Conservation (phyloP, 2,888 invertebrate genomes). For the Plusia festucae region DNA sequence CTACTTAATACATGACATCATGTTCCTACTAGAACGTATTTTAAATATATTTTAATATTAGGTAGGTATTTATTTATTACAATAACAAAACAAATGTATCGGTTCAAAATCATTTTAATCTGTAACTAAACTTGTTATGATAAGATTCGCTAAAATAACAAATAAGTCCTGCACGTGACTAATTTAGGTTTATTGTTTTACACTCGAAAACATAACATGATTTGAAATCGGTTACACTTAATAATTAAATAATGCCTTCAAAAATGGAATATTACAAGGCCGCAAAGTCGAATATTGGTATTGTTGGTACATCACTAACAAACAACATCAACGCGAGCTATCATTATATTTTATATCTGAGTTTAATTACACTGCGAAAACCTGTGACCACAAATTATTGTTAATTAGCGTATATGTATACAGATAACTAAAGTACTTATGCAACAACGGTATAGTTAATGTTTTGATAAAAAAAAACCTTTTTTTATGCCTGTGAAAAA, state of each 20-base stretch:
- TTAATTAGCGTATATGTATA: neutral
- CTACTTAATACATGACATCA: no score
- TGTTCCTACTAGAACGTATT: no score
- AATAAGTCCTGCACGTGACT: neutral
- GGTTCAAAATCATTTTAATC: neutral
- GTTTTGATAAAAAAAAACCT: no score
- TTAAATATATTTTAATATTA: no score
- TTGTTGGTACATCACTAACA: conserved; percentile 21
- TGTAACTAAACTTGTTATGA: neutral
- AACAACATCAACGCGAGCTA: conserved; percentile 10
- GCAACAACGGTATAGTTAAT: neutral
- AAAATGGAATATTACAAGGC: neutral
- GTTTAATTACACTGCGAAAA: conserved; percentile 36
- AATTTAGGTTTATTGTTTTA: neutral
- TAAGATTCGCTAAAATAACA: neutral
- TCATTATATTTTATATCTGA: conserved; percentile 32
- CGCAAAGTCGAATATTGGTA: no score
- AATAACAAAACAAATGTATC: neutral
- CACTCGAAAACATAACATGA: neutral
- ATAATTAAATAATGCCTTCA: no score
- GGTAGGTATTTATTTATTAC: neutral
- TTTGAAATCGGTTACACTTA: neutral
- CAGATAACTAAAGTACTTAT: neutral
- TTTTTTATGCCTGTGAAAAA: no score
- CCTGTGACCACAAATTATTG: conserved; percentile 10